phyloP scores from a whole-genome alignment of 2,113 vertebrate genomes.

The Zapornia atra region DNA sequence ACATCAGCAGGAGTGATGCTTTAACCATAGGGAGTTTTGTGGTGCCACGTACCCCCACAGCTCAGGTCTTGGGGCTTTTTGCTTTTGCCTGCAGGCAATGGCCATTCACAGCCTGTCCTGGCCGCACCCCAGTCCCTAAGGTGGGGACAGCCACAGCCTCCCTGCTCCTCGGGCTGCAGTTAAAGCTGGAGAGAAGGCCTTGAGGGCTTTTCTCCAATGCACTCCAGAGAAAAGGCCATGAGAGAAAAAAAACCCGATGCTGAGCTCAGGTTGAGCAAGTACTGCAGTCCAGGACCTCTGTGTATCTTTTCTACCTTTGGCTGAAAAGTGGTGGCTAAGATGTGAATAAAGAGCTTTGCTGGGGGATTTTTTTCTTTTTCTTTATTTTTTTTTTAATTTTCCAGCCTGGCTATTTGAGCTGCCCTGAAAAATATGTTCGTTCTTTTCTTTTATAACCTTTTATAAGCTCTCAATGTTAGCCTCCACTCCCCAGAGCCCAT shows the following conservation, averaged over 20 bases:
- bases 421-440: neutral
- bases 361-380: too few relatives aligned
- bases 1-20: neutral
- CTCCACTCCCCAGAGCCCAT: neutral
- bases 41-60: neutral
- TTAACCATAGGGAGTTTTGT: neutral
- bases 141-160: neutral
- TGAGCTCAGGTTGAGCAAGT: neutral
- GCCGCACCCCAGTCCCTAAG: neutral
- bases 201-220: neutral
- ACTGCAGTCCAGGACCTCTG: neutral
- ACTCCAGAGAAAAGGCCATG: neutral
- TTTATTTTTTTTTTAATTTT: neutral
- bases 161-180: fast-evolving
- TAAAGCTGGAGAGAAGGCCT: neutral
- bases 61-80: neutral
- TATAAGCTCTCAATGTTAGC: neutral
- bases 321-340: neutral
- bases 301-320: neutral
- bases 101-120: neutral
- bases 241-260: neutral
- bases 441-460: conserved; percentile 1
- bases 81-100: neutral
- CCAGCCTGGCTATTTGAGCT: neutral
- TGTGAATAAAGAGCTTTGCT: neutral